phyloP scores from a whole-genome alignment of 2,113 vertebrate genomes.

The Verasper variegatus region DNA sequence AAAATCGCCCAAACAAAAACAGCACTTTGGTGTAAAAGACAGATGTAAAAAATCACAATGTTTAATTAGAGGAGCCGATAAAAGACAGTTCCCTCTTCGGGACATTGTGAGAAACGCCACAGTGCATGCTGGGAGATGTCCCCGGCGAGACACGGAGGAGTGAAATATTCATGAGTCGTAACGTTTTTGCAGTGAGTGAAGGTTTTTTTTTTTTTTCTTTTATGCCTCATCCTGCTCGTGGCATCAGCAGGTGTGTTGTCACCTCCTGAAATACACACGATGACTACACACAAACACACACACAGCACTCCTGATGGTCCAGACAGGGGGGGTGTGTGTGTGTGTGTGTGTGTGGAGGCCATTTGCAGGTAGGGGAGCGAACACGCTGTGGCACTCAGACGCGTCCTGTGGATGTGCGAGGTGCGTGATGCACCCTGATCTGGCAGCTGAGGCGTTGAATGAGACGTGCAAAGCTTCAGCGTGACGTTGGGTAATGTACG shows the following conservation, averaged over 20 bases:
- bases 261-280: slow-evolving; percentile 41
- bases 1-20: too few relatives aligned
- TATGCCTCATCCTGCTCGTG: not conserved
- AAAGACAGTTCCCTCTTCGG: not conserved
- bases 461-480: not conserved
- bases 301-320: too few relatives aligned
- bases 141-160: slow-evolving; percentile 27
- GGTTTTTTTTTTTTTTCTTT: slow-evolving; percentile 22
- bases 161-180: slow-evolving; percentile 63
- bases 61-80: too few relatives aligned
- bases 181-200: slow-evolving; percentile 60
- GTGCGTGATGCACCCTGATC: not conserved
- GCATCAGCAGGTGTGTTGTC: slow-evolving; percentile 52
- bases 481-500: too few relatives aligned
- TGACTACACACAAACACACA: slow-evolving; percentile 26
- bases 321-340: slow-evolving; percentile 23
- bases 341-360: slow-evolving; percentile 37
- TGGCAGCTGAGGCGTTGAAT: not conserved
- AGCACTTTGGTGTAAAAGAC: too few relatives aligned
- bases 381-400: not conserved
- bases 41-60: too few relatives aligned
- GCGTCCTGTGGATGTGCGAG: not conserved
- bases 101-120: not conserved
- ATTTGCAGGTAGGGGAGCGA: slow-evolving; percentile 55
- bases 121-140: slow-evolving; percentile 46